Evolutionary conservation across 1,140 invertebrate genomes (phyloP), one percentile per base, ranked within the genome.

Genomic region (Sarcophaga peregrina): DNA sequence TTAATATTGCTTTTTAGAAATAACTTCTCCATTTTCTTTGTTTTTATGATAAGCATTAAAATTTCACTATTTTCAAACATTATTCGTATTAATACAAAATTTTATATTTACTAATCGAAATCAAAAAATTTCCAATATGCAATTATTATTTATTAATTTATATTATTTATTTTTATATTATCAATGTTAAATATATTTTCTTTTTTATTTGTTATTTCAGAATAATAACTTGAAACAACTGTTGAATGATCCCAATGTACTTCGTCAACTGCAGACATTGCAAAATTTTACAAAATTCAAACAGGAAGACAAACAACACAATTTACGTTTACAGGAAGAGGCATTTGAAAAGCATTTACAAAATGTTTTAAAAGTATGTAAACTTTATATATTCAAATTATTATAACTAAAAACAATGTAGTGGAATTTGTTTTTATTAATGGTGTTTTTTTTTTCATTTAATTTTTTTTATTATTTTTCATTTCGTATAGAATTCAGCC

Each of bases 321-420:
- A 94, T 88, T 93, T 95, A 92, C 94, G 94, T 83, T 93, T 95
- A 85, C 94, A 95, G 84, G 95, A 95, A 85, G 94, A 95, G 76
- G 95, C 96, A 86, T 95, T 96, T 90, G 94, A 96, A 87, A 94
- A 95, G 87, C 95, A 96, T 90, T 91, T 95, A 73, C 94, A 95
- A 84, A 90, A 88, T 84, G 88, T 90, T 13, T 82, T 91, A 54
- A 88, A 90, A 86, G 85, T 86, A 68, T n/a, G 54, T 25, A 45
- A 68, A 11, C 5, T 37, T 37, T 37, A 37, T 37, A 37, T 4
- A 37, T 0, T 10, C 58, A 5, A 54, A 37, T 74, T 50, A 72
- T n/a, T 13, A 81, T 58, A 78, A 9, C 7, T 25, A 8, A 10
- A 68, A 68, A 58, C 1, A 68, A 20, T 8, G 17, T 25, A 52